A percentile compares a stretch with the other conserved stretches of the same genome.
phyloP scores from a whole-genome alignment of 2,797 vertebrate genomes.

The Eurystomus glaucurus region DNA sequence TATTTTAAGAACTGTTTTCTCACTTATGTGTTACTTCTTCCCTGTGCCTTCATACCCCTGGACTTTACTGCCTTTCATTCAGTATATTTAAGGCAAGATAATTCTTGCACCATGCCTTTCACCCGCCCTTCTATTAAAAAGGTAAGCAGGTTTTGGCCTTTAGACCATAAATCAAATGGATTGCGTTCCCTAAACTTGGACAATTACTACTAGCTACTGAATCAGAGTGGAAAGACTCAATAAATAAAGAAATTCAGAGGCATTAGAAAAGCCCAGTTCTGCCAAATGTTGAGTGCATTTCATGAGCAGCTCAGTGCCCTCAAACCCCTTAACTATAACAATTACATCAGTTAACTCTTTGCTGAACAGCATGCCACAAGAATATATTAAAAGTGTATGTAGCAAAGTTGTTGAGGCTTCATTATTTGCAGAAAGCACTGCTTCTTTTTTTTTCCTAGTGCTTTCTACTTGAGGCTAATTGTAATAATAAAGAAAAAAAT shows the following conservation, averaged over 20 bases:
- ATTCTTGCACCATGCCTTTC: neutral
- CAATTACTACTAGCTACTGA: neutral
- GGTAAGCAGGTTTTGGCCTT: neutral
- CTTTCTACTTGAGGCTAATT: neutral
- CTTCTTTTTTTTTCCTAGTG: neutral
- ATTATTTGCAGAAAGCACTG: neutral
- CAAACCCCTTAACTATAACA: neutral
- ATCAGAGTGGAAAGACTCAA: neutral
- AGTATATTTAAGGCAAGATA: neutral
- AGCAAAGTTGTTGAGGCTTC: conserved; percentile 5
- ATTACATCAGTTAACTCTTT: neutral
- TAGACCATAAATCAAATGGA: neutral
- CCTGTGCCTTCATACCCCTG: fast-evolving
- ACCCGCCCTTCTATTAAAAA: neutral
- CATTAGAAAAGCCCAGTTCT: neutral
- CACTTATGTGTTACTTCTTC: neutral
- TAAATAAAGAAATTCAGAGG: neutral
- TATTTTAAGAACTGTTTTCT: neutral
- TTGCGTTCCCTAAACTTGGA: neutral
- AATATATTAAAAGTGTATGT: neutral
- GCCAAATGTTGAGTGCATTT: neutral
- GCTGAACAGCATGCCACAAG: neutral
- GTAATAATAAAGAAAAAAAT: neutral
- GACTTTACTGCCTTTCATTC: neutral
- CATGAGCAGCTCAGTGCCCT: neutral